Base-by-base conservation (phyloP, 2,888 invertebrate species). In the Apodemia mormo region DNA sequence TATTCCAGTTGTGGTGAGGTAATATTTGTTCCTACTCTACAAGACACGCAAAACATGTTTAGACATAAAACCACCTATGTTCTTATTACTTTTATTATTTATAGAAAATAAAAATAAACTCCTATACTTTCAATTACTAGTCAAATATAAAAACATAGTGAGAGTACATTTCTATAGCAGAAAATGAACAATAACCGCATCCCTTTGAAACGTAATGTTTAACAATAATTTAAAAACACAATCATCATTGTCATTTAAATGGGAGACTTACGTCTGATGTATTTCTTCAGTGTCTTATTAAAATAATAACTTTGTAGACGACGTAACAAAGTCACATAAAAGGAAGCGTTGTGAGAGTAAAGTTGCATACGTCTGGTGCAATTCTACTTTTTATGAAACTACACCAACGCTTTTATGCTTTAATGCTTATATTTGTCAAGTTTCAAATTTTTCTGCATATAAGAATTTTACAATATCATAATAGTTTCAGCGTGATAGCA, bases 261-360 rank as follows among this genome's bases (percentile, higher is more conserved):
- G 52, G n/a, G 52, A 52, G n/a, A 1, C 52, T 14, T 52, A 52
- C 52, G n/a, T 52, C 14, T 52, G 52, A 52, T 52, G 52, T n/a
- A 14, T n/a, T n/a, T 52, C 52, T 52, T 52, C 52, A 52, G 52
- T n/a, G n/a, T 52, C 52, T 52, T 52, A 52, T 52, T 52, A 52
- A 52, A 52, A 52, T 52, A 52, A 52, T 52, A 52, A 52, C 52
- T 52, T 52, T 52, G 52, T 52, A 52, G 52, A 52, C 52, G n/a
- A n/a, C 52, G 52, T n/a, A 52, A 52, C 52, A 52, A 52, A 52
- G 52, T 52, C 52, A 52, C 6, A n/a, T 52, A 52, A 52, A 52
- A 52, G 14, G n/a, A n/a, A 52, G 52, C n/a, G 14, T 6, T 45
- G 52, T 52, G 6, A 52, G n/a, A 52, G n/a, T 52, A 52, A 52